A percentile compares a stretch with the other conserved stretches of the same genome.
Conservation (phyloP, 1,140 invertebrate species). For the Drosophila navojoa region DNA sequence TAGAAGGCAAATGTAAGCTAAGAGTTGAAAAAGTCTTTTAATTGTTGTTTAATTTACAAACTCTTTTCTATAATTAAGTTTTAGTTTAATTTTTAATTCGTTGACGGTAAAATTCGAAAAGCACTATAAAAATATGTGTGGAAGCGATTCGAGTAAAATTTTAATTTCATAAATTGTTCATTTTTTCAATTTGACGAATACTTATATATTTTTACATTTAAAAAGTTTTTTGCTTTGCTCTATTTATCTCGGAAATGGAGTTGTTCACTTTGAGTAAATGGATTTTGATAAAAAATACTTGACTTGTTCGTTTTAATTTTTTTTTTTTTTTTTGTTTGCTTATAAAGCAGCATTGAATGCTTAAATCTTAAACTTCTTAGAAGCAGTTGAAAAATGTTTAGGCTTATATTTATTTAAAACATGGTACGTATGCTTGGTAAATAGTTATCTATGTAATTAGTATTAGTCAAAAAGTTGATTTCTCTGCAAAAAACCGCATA, state of each 20-base stretch:
- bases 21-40: slow-evolving; percentile 77
- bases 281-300: slow-evolving; percentile 70
- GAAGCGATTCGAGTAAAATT: slow-evolving; percentile 75
- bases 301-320: slow-evolving; percentile 31
- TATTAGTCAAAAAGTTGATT: slow-evolving; percentile 76
- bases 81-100: slow-evolving; percentile 29
- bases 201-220: slow-evolving; percentile 38
- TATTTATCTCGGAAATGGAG: background rate
- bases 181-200: too few species aligned
- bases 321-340: slow-evolving; percentile 25
- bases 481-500: slow-evolving; percentile 71
- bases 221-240: slow-evolving; percentile 27
- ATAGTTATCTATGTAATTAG: slow-evolving; percentile 61
- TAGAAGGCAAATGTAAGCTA: slow-evolving; percentile 81
- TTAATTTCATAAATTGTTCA: slow-evolving; percentile 27
- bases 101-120: slow-evolving; percentile 70
- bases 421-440: slow-evolving; percentile 70
- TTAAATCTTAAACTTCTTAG: slow-evolving; percentile 73
- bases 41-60: slow-evolving; percentile 71
- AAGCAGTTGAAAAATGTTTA: slow-evolving; percentile 70
- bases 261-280: slow-evolving; percentile 50
- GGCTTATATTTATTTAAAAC: slow-evolving; percentile 59
- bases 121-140: slow-evolving; percentile 74
- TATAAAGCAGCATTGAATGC: slow-evolving; percentile 71
- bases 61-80: slow-evolving; percentile 15